Base-by-base conservation (phyloP, 2,888 invertebrate genomes). In the Brenthis hecate region DNA sequence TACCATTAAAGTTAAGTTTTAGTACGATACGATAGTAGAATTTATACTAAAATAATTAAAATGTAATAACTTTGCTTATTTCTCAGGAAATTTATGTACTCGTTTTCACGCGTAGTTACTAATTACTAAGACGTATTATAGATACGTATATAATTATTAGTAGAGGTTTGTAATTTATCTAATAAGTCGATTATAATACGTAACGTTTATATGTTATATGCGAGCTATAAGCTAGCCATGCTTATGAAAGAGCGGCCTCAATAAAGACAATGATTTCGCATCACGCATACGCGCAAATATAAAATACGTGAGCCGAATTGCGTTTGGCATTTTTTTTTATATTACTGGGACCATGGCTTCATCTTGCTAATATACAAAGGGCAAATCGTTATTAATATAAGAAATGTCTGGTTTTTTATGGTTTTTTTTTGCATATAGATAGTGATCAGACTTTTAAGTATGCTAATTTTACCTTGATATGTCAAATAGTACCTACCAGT, bases 191-290 rank as follows among this genome's bases (percentile, higher is more conserved):
- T 54, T 62, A 43, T 8, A 54, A 16, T 62, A 54, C 19, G 53
- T 62, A 43, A 62, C 43, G 43, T 16, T 11, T 62, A 47, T 47
- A 51, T 19, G 3, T 48, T 48, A 60, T 23, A 60, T 11, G 5
- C 23, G 13, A 53, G n/a, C 28, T 58, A 54, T 16, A 48, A 66
- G 13, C 14, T n/a, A 56, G 43, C 53, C 51, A 66, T 54, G 47
- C 23, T 71, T 69, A 65, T 65, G 65, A 65, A 65, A 47, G 63
- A 64, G 65, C 23, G 47, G 58, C 58, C 63, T 50, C 64, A 65
- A 67, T 65, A 62, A 51, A 70, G 54, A 66, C 70, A 72, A 70
- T 68, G 70, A 68, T 68, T 70, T 70, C 63, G 58, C 56, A 70
- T 68, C 68, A 64, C 63, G 70, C 65, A 63, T 66, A 72, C 65